Conservation (phyloP, 2,888 invertebrate species). For the Sussaba pulchella region DNA sequence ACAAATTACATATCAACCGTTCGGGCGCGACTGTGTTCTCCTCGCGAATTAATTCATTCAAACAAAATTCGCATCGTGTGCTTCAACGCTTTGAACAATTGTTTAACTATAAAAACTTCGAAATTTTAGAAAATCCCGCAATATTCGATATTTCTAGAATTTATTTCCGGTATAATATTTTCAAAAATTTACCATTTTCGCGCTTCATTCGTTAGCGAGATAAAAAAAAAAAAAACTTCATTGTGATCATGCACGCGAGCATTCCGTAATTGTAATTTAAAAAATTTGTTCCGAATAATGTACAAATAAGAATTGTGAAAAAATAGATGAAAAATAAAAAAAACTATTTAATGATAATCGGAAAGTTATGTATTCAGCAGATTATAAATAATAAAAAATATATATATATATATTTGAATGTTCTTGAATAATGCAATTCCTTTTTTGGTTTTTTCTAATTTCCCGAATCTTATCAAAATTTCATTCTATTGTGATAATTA, state of each 20-base stretch:
- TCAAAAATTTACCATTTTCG: neutral
- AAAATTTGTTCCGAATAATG: constrained; percentile 51
- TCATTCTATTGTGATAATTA: neutral
- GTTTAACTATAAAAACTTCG: neutral
- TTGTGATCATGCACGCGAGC: constrained; percentile 54
- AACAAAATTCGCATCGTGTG: constrained; percentile 9
- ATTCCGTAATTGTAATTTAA: constrained; percentile 54
- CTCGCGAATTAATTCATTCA: neutral
- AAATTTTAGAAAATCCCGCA: constrained; percentile 5
- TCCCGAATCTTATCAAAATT: neutral
- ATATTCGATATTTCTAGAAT: constrained; percentile 13
- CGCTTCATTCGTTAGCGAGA: neutral
- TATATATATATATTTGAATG: too few relatives aligned
- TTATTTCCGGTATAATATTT: constrained; percentile 10
- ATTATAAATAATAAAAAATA: constrained; percentile 53
- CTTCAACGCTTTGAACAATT: constrained; percentile 32
- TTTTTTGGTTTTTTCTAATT: too few relatives aligned
- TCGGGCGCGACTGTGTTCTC: constrained; percentile 13
- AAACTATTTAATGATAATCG: constrained; percentile 54
- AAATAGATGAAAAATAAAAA: constrained; percentile 53
- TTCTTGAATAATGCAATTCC: constrained; percentile 41
- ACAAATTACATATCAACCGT: constrained; percentile 58
- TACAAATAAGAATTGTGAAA: constrained; percentile 62
- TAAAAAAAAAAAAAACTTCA: constrained; percentile 30
- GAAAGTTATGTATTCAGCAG: constrained; percentile 59